These are phyloP conservation scores for Dryococelus australis DNA, from an alignment of 2,888 invertebrate species.

Conservation along the genomic window DNA sequence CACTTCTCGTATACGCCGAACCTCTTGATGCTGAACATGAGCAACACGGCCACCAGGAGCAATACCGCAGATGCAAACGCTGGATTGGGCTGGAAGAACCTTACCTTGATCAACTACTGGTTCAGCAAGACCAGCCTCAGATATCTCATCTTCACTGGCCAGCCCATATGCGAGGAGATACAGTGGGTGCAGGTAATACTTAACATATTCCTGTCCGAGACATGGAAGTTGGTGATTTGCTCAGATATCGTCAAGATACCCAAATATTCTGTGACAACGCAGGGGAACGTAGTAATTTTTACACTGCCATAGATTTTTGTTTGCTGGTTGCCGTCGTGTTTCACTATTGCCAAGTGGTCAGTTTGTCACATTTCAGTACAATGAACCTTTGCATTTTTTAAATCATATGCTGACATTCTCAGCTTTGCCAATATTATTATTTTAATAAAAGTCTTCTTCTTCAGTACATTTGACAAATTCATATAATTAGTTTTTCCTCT, in stretches of 20 bases:
- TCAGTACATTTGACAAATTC: no score
- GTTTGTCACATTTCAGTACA: no score
- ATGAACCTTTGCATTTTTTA: no score
- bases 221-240: not conserved
- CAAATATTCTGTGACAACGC: not conserved
- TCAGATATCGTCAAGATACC: not conserved
- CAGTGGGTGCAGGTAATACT: not conserved
- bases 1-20: not conserved
- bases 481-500: no score
- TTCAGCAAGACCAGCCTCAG: not conserved
- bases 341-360: no score
- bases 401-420: no score
- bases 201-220: slow-evolving; percentile 4
- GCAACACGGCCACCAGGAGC: not conserved
- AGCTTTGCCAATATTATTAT: no score
- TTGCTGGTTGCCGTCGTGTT: no score
- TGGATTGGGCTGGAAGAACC: not conserved
- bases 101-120: not conserved
- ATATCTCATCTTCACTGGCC: not conserved
- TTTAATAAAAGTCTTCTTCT: no score
- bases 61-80: not conserved
- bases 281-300: no score
- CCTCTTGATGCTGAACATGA: not conserved
- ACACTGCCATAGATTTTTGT: no score
- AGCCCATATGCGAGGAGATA: not conserved